These are phyloP conservation scores for Neoitamus cyanurus DNA, from an alignment of 2,888 invertebrate genomes.

Conservation along the genomic window DNA sequence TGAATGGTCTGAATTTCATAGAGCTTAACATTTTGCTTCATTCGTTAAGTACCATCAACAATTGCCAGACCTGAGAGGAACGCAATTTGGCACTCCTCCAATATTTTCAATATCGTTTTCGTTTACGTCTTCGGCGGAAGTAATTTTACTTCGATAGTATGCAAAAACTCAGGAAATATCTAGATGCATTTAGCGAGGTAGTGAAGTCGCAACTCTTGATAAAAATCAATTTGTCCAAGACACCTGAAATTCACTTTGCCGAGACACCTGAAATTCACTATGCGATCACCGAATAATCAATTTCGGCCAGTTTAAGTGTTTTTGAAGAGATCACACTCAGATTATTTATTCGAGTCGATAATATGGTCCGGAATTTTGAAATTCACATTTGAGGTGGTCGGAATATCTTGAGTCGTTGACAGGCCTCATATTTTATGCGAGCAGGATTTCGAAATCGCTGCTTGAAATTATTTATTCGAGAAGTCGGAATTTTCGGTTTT, in stretches of 20 bases:
- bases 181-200: neutral
- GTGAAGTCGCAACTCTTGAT: conserved; percentile 10
- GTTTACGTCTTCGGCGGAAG: conserved; percentile 34
- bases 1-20: conserved; percentile 29
- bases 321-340: neutral
- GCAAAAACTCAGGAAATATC: conserved; percentile 7
- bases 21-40: conserved; percentile 28
- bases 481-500: neutral
- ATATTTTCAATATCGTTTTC: conserved; percentile 40
- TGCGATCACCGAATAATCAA: neutral
- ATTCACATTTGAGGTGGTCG: neutral
- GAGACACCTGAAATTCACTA: neutral
- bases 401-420: neutral
- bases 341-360: neutral
- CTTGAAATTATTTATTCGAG: neutral
- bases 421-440: neutral
- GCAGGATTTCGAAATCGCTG: neutral
- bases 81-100: conserved; percentile 32
- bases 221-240: neutral
- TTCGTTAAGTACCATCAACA: conserved; percentile 37
- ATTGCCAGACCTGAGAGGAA: conserved; percentile 29
- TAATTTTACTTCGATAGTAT: conserved; percentile 20
- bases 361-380: neutral
- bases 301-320: neutral
- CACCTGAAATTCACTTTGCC: neutral